Evolutionary conservation across 2,797 vertebrate species (phyloP).

Genomic region (Luscinia luscinia): DNA sequence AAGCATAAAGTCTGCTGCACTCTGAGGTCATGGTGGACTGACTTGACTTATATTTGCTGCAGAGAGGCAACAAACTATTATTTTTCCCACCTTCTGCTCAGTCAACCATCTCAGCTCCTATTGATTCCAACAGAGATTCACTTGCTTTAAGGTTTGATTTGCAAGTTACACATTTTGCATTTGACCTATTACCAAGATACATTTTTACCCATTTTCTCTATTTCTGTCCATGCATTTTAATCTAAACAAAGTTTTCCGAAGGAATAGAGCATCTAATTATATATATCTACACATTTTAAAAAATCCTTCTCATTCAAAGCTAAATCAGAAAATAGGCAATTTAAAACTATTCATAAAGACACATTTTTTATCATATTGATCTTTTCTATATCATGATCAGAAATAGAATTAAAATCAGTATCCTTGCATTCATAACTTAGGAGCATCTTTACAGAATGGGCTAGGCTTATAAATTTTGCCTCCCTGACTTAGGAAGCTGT

Average conservation of each 20-base stretch:
- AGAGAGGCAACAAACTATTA: slow-evolving; percentile 12
- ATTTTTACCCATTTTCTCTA: background rate
- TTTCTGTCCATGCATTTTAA: background rate
- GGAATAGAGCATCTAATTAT: background rate
- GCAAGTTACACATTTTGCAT: background rate
- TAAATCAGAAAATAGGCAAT: background rate
- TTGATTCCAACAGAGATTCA: slow-evolving; percentile 19
- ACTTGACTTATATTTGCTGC: background rate
- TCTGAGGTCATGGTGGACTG: background rate
- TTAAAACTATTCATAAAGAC: background rate
- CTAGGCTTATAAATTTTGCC: background rate
- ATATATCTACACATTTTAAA: no score
- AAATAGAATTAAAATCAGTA: slow-evolving; percentile 21
- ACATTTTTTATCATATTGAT: background rate
- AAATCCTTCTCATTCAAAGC: background rate
- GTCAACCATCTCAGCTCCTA: slow-evolving; percentile 2
- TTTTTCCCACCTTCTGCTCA: slow-evolving; percentile 37
- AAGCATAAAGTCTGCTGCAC: background rate
- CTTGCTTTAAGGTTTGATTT: background rate
- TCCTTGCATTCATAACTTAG: background rate
- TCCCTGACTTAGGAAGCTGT: background rate
- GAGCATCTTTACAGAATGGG: background rate
- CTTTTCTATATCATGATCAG: background rate
- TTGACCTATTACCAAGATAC: background rate
- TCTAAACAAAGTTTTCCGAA: background rate